A percentile compares a stretch with the other conserved stretches of the same genome.
phyloP scores from a whole-genome alignment of 2,113 vertebrate species.

The Protomyctophum bolini region DNA sequence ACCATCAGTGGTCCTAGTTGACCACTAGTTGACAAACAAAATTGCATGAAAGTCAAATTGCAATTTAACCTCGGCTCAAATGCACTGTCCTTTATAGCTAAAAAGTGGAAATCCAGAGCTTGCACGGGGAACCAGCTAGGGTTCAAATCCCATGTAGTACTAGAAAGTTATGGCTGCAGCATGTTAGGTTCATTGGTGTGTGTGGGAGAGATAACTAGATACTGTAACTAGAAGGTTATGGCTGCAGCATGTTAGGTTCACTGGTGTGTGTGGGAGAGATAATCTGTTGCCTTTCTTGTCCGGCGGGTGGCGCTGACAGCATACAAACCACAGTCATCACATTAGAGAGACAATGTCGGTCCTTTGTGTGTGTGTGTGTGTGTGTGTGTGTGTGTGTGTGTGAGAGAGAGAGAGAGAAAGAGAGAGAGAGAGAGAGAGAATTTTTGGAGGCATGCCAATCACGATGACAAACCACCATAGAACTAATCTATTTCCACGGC shows the following conservation, averaged over 20 bases:
- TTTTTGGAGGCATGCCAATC: slow-evolving; percentile 79
- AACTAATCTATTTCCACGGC: slow-evolving; percentile 82
- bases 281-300: not conserved
- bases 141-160: too few species aligned
- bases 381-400: not conserved
- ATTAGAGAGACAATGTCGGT: not conserved
- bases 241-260: too few species aligned
- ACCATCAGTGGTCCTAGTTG: too few species aligned
- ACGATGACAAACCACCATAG: slow-evolving; percentile 76
- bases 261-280: not conserved
- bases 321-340: slow-evolving; percentile 37
- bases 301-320: slow-evolving; percentile 73
- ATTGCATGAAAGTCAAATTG: too few species aligned
- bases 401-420: not conserved
- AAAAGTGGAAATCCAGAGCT: too few species aligned
- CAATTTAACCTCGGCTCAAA: too few species aligned
- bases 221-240: too few species aligned
- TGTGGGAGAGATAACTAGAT: not conserved
- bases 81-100: too few species aligned
- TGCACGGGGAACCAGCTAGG: too few species aligned
- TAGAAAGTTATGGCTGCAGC: too few species aligned
- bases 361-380: not conserved
- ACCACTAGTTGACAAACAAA: too few species aligned
- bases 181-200: too few species aligned
- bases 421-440: slow-evolving; percentile 27